Evolutionary conservation across 37 sponge, comb jelly and placozoan genomes (phyloP).

Genomic region (Diacarnus erythraeanus): DNA sequence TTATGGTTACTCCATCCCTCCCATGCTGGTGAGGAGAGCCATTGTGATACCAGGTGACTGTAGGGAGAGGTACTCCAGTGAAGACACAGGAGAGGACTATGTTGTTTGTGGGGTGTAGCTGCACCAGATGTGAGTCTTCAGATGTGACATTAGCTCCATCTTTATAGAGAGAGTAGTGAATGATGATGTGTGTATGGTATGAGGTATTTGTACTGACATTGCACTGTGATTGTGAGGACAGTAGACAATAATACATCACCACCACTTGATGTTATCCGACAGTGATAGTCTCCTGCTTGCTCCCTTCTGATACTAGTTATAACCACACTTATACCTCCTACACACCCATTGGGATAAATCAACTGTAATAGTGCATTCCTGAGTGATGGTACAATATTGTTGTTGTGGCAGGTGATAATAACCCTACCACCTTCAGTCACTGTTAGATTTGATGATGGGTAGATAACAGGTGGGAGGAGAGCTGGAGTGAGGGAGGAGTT

Average conservation of each 20-base stretch:
- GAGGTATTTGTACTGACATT: not conserved
- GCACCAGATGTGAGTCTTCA: not conserved
- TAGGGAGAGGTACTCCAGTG: not conserved
- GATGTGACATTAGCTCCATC: not conserved
- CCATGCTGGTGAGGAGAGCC: not conserved
- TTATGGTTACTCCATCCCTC: not conserved
- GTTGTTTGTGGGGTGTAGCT: not conserved
- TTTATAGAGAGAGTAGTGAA: not conserved
- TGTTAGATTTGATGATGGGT: not conserved
- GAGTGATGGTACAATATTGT: no score
- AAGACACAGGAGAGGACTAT: not conserved
- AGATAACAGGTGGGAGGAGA: not conserved
- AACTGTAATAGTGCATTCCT: no score
- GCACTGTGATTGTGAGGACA: not conserved
- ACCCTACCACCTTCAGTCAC: not conserved
- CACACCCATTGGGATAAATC: no score
- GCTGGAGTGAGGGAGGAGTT: not conserved
- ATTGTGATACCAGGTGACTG: not conserved
- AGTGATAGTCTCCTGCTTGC: not conserved
- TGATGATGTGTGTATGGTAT: not conserved
- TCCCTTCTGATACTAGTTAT: not conserved
- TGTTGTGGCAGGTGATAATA: no score
- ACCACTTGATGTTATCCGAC: not conserved
- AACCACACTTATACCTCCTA: no score
- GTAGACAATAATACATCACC: not conserved